Percentiles rank a stretch among this genome's conserved stretches.
phyloP scores from a whole-genome alignment of 30 jellyfish, hydroid and myxozoan species.

The Hydractinia echinata region DNA sequence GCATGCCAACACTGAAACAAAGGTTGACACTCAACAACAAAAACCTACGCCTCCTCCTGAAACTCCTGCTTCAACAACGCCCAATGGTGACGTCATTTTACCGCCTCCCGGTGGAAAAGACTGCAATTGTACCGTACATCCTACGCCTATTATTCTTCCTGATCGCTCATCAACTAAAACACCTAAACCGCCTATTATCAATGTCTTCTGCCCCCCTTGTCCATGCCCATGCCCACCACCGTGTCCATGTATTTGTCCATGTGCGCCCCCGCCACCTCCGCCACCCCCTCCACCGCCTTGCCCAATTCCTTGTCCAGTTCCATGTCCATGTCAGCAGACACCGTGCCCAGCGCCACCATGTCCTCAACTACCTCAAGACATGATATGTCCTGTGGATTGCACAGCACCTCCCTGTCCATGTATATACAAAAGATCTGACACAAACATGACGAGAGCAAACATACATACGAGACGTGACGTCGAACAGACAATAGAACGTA shows the following conservation, averaged over 20 bases:
- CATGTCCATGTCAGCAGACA: slow-evolving; percentile 49
- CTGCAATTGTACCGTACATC: slow-evolving; percentile 43
- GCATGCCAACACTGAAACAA: slow-evolving; percentile 88
- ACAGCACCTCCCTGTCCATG: slow-evolving; percentile 35
- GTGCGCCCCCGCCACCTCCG: slow-evolving; percentile 71
- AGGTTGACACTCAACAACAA: slow-evolving; percentile 74
- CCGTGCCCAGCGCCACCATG: slow-evolving; percentile 30
- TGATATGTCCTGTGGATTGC: slow-evolving; percentile 24
- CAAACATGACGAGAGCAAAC: slow-evolving; percentile 22
- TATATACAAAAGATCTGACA: slow-evolving; percentile 27
- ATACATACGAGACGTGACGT: neutral
- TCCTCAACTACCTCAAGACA: neutral
- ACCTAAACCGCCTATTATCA: slow-evolving; percentile 21
- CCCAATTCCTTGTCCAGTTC: slow-evolving; percentile 64
- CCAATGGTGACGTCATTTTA: neutral
- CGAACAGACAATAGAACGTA: too few species aligned
- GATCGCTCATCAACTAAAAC: neutral
- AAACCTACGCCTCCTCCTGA: slow-evolving; percentile 81
- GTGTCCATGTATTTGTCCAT: slow-evolving; percentile 79
- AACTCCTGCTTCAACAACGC: slow-evolving; percentile 54
- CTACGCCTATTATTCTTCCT: slow-evolving; percentile 23
- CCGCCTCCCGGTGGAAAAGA: slow-evolving; percentile 32
- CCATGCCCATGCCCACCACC: slow-evolving; percentile 98
- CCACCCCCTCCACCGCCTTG: slow-evolving; percentile 49
- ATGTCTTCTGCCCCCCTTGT: slow-evolving; percentile 41